A percentile compares a stretch with the other conserved stretches of the same genome.
Evolutionary conservation across 2,888 invertebrate species (phyloP).

Genomic region (Tuberolachnus salignus): DNA sequence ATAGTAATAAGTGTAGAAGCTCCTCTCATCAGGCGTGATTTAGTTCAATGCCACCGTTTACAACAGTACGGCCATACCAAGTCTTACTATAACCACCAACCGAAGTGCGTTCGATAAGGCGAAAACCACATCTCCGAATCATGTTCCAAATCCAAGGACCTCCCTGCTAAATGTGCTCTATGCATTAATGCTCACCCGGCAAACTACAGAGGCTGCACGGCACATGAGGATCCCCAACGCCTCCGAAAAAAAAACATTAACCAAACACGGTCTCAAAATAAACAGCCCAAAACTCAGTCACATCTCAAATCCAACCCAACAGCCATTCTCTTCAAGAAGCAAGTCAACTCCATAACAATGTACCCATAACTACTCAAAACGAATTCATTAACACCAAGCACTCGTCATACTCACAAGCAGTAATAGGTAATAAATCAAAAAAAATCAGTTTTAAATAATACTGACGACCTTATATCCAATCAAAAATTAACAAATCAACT

Average conservation of each 20-base stretch:
- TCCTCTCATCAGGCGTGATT: background rate
- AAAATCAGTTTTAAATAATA: background rate
- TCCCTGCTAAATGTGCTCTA: too few relatives aligned
- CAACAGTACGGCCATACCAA: too few relatives aligned
- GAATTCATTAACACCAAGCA: background rate
- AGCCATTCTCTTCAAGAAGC: background rate
- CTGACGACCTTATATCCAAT: background rate
- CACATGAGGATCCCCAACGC: background rate
- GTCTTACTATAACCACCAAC: too few relatives aligned
- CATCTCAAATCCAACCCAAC: constrained; percentile 5
- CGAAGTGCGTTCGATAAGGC: too few relatives aligned
- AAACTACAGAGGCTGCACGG: too few relatives aligned
- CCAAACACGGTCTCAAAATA: background rate
- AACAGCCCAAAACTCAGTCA: background rate
- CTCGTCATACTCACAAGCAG: constrained; percentile 18
- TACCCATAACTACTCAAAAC: background rate
- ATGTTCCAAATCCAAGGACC: too few relatives aligned
- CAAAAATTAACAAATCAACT: constrained; percentile 19
- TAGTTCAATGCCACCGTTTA: too few relatives aligned
- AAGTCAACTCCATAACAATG: background rate
- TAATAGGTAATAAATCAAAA: background rate
- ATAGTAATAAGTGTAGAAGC: background rate
- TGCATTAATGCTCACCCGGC: too few relatives aligned
- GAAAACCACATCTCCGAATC: too few relatives aligned
- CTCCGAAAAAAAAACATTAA: constrained; percentile 3